These are phyloP conservation scores for Numenius phaeopus DNA, from an alignment of 2,797 vertebrate genomes.

Conservation along the genomic window DNA sequence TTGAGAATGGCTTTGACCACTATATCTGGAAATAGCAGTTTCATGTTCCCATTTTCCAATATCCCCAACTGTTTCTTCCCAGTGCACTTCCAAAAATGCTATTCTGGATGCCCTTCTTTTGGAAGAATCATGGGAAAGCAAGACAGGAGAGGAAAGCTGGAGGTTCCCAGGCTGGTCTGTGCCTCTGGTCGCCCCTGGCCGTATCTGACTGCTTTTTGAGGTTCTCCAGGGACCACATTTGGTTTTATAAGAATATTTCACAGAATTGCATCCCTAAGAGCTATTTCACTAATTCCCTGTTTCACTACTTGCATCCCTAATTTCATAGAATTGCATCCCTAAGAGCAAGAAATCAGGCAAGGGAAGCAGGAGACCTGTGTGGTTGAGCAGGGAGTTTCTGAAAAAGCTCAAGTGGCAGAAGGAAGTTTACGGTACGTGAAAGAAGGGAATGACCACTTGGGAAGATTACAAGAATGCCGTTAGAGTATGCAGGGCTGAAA, in stretches of 20 bases:
- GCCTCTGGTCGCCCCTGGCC: background rate
- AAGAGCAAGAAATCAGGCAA: no score
- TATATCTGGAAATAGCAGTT: background rate
- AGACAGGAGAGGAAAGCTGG: background rate
- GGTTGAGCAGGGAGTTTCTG: no score
- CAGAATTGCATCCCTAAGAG: no score
- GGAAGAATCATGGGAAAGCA: background rate
- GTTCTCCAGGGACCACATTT: background rate
- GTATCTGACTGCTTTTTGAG: background rate
- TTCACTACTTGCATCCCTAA: no score
- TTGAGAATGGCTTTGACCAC: background rate
- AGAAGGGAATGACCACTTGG: no score
- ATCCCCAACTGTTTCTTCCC: background rate
- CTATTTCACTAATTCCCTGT: no score
- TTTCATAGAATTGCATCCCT: no score
- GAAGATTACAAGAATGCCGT: no score
- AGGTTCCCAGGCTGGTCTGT: background rate
- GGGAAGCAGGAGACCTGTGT: no score
- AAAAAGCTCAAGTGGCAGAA: no score
- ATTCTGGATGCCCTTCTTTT: background rate
- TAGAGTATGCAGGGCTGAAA: no score
- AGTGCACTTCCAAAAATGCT: background rate
- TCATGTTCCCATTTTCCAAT: background rate
- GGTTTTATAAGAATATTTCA: background rate
- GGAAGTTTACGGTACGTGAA: no score